Percentiles rank a stretch among this genome's conserved stretches.
phyloP scores from a whole-genome alignment of 2,113 vertebrate genomes.

The Lonchura striata region DNA sequence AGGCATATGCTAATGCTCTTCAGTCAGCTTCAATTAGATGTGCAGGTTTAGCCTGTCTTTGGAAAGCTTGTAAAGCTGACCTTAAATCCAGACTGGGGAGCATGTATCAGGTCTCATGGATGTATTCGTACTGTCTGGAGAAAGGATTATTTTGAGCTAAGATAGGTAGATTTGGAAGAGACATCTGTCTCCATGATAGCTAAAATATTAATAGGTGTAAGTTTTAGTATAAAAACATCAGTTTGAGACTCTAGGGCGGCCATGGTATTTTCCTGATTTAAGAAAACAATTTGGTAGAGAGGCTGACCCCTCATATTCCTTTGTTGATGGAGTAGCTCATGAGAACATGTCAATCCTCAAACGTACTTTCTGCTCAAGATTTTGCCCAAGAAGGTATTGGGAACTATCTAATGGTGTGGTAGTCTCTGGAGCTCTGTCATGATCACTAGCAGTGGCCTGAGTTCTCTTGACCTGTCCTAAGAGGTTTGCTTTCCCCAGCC shows the following conservation, averaged over 20 bases:
- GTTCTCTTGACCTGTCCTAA: background rate
- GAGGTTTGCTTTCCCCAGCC: background rate
- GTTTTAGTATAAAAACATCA: background rate
- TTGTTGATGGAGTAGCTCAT: background rate
- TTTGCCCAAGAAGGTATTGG: background rate
- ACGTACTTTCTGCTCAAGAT: background rate
- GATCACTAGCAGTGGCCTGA: background rate
- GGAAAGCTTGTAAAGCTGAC: background rate
- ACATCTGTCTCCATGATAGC: background rate
- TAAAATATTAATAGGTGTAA: background rate
- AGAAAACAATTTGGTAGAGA: background rate
- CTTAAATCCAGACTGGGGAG: background rate
- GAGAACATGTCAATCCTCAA: background rate
- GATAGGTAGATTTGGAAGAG: background rate
- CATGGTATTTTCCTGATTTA: background rate
- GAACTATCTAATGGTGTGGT: background rate
- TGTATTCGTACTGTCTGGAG: background rate
- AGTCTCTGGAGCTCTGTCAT: background rate
- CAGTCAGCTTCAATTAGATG: background rate
- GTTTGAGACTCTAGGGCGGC: background rate
- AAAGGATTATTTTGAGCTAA: background rate
- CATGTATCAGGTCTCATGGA: background rate
- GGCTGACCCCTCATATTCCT: background rate
- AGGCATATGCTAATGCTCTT: background rate
- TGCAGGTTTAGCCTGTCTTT: background rate